Evolutionary conservation across 2,797 vertebrate species (phyloP).

Genomic region (Hyperoplus lanceolatus): DNA sequence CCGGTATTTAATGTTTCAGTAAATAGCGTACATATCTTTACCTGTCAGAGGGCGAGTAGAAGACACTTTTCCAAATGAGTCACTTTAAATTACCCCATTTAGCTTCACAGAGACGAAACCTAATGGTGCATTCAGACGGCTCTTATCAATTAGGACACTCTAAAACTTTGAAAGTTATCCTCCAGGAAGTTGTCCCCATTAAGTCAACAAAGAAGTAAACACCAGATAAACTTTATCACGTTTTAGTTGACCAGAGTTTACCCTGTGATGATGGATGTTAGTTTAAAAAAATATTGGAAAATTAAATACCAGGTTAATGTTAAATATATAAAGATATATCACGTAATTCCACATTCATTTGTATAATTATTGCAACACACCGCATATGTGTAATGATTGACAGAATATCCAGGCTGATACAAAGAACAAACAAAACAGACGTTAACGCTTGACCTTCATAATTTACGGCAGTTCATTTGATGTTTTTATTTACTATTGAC

Average conservation of each 20-base stretch:
- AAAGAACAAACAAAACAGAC: conserved; percentile 24
- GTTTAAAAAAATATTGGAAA: neutral
- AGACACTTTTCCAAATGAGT: neutral
- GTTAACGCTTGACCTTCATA: neutral
- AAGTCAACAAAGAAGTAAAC: neutral
- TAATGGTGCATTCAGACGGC: conserved; percentile 10
- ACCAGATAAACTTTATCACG: neutral
- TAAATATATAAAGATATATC: neutral
- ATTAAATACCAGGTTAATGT: neutral
- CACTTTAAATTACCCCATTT: neutral
- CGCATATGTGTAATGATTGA: conserved; percentile 35
- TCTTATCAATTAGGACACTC: conserved; percentile 25
- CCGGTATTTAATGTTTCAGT: too few relatives aligned
- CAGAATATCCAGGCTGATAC: conserved; percentile 21
- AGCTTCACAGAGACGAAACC: conserved; percentile 1
- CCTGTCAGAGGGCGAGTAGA: too few relatives aligned
- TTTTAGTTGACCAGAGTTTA: neutral
- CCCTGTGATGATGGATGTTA: neutral
- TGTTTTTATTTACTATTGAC: neutral
- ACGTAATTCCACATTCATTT: neutral
- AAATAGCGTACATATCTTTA: neutral
- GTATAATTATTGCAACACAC: neutral
- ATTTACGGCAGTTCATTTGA: neutral
- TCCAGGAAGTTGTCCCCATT: neutral
- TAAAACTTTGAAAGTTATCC: neutral